Conservation (phyloP, 2,113 vertebrate species). For the Cyrtonyx montezumae region DNA sequence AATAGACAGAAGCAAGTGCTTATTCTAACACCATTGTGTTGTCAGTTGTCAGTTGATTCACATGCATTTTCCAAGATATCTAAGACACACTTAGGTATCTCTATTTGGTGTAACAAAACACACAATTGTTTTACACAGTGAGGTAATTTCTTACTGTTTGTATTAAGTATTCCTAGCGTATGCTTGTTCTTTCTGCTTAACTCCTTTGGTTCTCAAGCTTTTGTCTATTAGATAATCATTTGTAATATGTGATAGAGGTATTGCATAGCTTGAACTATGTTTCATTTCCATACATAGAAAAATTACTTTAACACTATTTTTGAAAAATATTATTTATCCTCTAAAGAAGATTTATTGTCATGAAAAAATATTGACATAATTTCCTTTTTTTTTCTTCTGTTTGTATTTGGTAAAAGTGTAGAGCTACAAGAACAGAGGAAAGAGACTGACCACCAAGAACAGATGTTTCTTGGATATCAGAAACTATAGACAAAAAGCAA, state of each 20-base stretch:
- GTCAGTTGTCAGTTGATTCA: neutral
- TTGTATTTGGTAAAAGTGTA: neutral
- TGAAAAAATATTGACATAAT: neutral
- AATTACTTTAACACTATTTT: neutral
- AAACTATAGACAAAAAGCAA: neutral
- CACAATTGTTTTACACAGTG: neutral
- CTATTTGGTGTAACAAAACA: neutral
- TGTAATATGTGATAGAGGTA: rapidly evolving
- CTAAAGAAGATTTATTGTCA: neutral
- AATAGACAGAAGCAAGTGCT: neutral
- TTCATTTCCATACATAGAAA: neutral
- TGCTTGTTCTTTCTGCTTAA: neutral
- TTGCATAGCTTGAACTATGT: neutral
- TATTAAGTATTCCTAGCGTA: neutral
- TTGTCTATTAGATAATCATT: neutral
- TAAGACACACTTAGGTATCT: neutral
- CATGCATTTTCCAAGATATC: neutral
- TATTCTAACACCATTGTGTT: neutral
- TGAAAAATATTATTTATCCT: neutral
- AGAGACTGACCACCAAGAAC: neutral
- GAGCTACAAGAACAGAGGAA: neutral
- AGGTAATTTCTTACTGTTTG: neutral
- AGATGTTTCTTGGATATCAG: neutral
- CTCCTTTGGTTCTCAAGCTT: neutral
- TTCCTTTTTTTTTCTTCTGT: neutral